Percentiles rank a stretch among this genome's conserved stretches.
Evolutionary conservation across 2,113 vertebrate genomes (phyloP).

Genomic region (Brachypteracias leptosomus): DNA sequence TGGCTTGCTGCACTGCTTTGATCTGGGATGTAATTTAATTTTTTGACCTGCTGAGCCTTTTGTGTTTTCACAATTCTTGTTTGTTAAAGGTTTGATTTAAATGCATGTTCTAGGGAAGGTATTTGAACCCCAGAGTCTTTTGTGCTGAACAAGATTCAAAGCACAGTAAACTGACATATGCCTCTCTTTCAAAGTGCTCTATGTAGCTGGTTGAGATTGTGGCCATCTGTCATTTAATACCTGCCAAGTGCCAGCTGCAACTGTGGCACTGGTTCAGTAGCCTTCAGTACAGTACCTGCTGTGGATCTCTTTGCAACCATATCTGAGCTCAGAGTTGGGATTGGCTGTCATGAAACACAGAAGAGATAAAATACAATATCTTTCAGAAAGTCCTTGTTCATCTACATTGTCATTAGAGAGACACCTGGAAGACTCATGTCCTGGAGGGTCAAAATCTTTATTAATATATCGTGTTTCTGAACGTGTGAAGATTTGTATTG

Average conservation of each 20-base stretch:
- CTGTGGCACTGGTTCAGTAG: neutral
- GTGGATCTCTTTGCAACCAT: neutral
- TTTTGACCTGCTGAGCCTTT: neutral
- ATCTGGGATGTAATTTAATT: neutral
- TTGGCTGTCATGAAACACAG: neutral
- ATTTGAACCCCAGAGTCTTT: neutral
- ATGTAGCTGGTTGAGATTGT: neutral
- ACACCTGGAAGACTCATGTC: neutral
- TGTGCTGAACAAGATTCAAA: conserved; percentile 9
- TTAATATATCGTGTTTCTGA: neutral
- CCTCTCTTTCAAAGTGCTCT: neutral
- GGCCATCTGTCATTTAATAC: conserved; percentile 49
- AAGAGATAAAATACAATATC: neutral
- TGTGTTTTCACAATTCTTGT: neutral
- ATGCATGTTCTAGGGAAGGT: neutral
- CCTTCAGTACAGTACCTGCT: neutral
- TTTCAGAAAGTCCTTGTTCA: neutral
- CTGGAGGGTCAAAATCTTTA: neutral
- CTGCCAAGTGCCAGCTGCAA: neutral
- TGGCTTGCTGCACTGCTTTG: neutral
- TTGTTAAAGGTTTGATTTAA: neutral
- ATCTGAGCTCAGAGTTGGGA: neutral
- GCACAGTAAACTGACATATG: neutral
- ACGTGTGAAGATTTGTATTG: neutral
- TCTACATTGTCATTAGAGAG: neutral